These are phyloP conservation scores for Xerus inauris DNA, from an alignment of 2,113 vertebrate genomes.

Conservation along the genomic window DNA sequence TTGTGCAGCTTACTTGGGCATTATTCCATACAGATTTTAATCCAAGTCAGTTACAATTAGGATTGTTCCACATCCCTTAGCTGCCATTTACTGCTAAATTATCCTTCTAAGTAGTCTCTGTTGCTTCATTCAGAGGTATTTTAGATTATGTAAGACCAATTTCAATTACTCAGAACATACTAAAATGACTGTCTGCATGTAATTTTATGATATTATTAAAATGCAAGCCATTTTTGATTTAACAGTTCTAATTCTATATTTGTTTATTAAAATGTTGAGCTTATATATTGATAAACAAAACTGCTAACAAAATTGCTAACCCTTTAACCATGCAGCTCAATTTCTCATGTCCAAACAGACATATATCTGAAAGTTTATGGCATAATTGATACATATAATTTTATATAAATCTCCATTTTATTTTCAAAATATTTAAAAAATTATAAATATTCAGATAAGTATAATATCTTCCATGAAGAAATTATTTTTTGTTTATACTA, in stretches of 20 bases:
- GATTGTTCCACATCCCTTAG: background rate
- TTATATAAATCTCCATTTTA: background rate
- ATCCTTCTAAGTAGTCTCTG: constrained; percentile 45
- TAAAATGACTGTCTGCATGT: background rate
- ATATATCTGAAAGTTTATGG: background rate
- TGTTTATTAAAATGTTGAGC: background rate
- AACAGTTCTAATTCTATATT: background rate
- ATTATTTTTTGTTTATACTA: background rate
- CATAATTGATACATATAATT: background rate
- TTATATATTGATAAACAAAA: background rate
- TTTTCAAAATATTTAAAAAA: background rate
- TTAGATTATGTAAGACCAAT: constrained; percentile 49
- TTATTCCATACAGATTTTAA: background rate
- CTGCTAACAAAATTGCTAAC: background rate
- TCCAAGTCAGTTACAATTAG: constrained; percentile 23
- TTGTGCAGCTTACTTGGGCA: background rate
- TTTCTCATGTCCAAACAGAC: background rate
- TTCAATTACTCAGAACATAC: constrained; percentile 37
- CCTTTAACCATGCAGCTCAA: background rate
- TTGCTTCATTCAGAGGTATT: constrained; percentile 49
- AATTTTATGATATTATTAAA: constrained; percentile 60
- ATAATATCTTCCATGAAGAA: background rate
- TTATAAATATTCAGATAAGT: background rate
- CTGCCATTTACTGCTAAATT: background rate
- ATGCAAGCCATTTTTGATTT: background rate